phyloP scores from a whole-genome alignment of 2,888 invertebrate species.

The Deilephila porcellus region DNA sequence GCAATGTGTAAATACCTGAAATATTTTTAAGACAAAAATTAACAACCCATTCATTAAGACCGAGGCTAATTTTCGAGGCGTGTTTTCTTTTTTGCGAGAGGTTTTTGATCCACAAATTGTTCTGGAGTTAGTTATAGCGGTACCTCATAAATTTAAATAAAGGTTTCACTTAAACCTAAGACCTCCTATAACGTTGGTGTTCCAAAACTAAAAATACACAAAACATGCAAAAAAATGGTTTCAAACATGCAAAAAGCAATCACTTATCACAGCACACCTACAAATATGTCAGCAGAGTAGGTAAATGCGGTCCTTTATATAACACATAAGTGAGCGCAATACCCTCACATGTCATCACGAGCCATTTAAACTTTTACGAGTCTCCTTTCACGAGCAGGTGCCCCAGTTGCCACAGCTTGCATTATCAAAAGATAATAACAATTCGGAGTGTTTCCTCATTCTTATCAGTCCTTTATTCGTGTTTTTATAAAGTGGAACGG shows the following conservation, averaged over 20 bases:
- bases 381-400: slow-evolving; percentile 17
- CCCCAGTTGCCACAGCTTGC: slow-evolving; percentile 10
- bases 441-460: slow-evolving; percentile 48
- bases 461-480: slow-evolving; percentile 52
- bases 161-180: too few species aligned
- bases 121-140: too few species aligned
- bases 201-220: too few species aligned
- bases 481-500: slow-evolving; percentile 57
- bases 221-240: too few species aligned
- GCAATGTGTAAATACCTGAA: neutral
- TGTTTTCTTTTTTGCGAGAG: neutral
- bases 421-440: slow-evolving; percentile 24
- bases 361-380: slow-evolving; percentile 14
- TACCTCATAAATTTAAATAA: too few species aligned
- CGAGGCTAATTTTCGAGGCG: neutral
- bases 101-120: too few species aligned
- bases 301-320: neutral
- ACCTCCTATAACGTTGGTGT: too few species aligned
- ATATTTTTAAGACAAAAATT: slow-evolving; percentile 4
- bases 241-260: neutral
- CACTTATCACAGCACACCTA: neutral
- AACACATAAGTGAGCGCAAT: slow-evolving; percentile 1
- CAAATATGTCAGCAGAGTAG: neutral
- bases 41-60: neutral
- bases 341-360: slow-evolving; percentile 7